Conservation (phyloP, 1,140 invertebrate species). For the Trichonephila inaurata region DNA sequence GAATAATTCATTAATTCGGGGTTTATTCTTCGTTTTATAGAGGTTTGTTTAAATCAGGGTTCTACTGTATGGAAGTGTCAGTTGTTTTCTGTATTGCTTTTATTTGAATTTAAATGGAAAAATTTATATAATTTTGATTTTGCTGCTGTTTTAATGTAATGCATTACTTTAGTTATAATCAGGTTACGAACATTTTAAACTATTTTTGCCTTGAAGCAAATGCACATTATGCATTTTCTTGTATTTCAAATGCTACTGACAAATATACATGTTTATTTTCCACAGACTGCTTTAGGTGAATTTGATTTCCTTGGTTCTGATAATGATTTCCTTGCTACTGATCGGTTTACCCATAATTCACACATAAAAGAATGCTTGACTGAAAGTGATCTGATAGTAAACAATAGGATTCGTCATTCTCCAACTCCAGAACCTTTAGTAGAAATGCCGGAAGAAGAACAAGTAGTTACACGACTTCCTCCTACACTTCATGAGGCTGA, state of each 20-base stretch:
- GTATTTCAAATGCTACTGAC: background rate
- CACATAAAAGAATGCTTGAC: conserved; percentile 63
- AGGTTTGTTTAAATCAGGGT: too few relatives aligned
- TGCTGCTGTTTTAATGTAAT: too few relatives aligned
- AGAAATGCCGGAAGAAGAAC: conserved; percentile 89
- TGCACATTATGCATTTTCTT: background rate
- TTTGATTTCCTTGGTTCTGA: conserved; percentile 90
- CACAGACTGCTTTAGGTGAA: conserved; percentile 90
- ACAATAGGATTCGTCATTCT: conserved; percentile 81
- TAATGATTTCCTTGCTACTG: conserved; percentile 47
- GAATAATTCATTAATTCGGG: too few relatives aligned
- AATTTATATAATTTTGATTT: too few relatives aligned
- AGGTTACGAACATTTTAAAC: too few relatives aligned
- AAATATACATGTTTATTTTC: conserved; percentile 81
- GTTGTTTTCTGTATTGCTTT: too few relatives aligned
- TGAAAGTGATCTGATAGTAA: conserved; percentile 67
- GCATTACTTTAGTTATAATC: too few relatives aligned
- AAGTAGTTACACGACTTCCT: conserved; percentile 38
- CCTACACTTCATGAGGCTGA: conserved; percentile 51
- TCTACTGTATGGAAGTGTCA: too few relatives aligned
- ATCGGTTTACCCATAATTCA: conserved; percentile 50
- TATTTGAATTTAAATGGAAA: too few relatives aligned
- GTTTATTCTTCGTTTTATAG: too few relatives aligned
- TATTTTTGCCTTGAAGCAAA: too few relatives aligned
- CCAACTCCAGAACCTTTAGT: conserved; percentile 88